These are phyloP conservation scores for Hypanus sabinus DNA, from an alignment of 2,113 vertebrate species.

Conservation along the genomic window DNA sequence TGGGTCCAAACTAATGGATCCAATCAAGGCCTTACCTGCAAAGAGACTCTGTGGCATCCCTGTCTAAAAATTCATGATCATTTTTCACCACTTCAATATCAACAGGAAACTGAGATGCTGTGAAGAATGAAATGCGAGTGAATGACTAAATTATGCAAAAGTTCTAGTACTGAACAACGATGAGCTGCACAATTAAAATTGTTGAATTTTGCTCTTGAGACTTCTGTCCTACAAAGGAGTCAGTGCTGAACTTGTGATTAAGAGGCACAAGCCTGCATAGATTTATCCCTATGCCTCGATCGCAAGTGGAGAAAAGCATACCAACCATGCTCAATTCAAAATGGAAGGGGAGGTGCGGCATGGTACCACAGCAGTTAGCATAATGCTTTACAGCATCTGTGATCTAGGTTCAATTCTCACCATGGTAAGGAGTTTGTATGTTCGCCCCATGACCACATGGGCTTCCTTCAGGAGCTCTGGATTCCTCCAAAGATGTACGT, in stretches of 20 bases:
- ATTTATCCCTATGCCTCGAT: neutral
- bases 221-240: neutral
- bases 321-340: neutral
- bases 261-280: neutral
- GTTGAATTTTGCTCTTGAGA: neutral
- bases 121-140: conserved; percentile 40
- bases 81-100: conserved; percentile 59
- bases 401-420: too few relatives aligned
- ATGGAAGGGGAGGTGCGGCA: too few relatives aligned
- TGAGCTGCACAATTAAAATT: neutral
- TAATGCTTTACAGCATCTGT: too few relatives aligned
- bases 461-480: too few relatives aligned
- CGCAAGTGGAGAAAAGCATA: too few relatives aligned
- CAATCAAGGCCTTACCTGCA: conserved; percentile 56
- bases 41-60: conserved; percentile 60
- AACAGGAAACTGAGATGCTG: conserved; percentile 65
- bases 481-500: too few relatives aligned
- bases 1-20: neutral
- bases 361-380: too few relatives aligned
- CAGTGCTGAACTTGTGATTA: neutral
- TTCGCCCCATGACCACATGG: too few relatives aligned
- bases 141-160: neutral
- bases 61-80: conserved; percentile 69
- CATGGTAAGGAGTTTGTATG: too few relatives aligned
- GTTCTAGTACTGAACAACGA: neutral